Base-by-base conservation (phyloP, 2,888 invertebrate genomes). In the Cremastobaeus sp. region DNA sequence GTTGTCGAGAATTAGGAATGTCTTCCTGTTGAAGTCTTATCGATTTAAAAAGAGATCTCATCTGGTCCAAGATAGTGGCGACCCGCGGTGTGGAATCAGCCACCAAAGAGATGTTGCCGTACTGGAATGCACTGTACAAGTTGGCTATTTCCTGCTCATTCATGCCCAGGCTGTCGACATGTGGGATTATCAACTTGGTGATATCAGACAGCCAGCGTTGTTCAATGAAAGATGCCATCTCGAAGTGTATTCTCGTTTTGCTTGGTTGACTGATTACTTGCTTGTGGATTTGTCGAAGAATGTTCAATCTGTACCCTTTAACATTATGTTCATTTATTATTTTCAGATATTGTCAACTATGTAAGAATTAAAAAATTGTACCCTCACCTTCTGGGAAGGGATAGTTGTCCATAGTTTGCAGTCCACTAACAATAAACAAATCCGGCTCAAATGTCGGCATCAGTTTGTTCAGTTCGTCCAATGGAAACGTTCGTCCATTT, bases 381-480 rank as follows among this genome's bases (percentile, higher is more conserved):
- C n/a, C n/a, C 1, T 15, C 86, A 90, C 92, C 91, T 84, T 89
- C 86, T 77, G 89, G 88, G 79, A 92, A 93, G 1, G 93, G 93
- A 85, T 92, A 95, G 85, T 93, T 95, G 82, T 96, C 95, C 95
- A 96, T 94, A 94, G 95, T 94, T 85, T 96, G 96, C 45, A 96
- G 88, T 5, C 95, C 96, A 81, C 95, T 94, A 55, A 96, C 90
- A 74, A 96, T 93, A 77, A 95, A 89, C 74, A 96, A 88, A 82
- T 93, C 90, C 1, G 95, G 94, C 39, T 90, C 89, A 81, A 92
- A 95, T 4, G 85, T 83, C 8, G 89, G 88, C 66, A 95, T 84
- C 62, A 90, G 85, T 77, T 90, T 88, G 18, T 91, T 91, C 82
- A 96, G 92, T 72, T 91, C 91, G 82, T 94, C 93, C 74, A 95